Conservation (phyloP, 2,888 invertebrate genomes). For the Trilocha varians region DNA sequence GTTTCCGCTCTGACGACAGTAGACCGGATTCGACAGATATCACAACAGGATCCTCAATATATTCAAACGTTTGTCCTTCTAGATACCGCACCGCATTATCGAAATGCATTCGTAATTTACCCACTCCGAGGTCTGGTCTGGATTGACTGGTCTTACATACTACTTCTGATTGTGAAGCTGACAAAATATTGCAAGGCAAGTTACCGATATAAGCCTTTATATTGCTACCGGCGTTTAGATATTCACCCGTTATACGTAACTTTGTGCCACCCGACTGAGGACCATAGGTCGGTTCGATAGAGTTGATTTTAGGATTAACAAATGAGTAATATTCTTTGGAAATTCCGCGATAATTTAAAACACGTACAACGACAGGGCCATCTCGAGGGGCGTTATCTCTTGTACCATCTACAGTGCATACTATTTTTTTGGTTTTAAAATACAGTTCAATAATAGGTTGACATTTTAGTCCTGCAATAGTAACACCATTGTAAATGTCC, state of each 20-base stretch:
- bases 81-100: conserved; percentile 85
- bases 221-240: conserved; percentile 95
- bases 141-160: conserved; percentile 88
- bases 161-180: conserved; percentile 84
- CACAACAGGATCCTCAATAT: conserved; percentile 91
- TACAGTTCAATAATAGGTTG: conserved; percentile 91
- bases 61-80: conserved; percentile 87
- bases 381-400: conserved; percentile 83
- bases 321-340: conserved; percentile 89
- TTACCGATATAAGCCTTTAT: conserved; percentile 92
- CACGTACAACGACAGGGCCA: conserved; percentile 92
- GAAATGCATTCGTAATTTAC: conserved; percentile 88
- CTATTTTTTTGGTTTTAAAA: conserved; percentile 90
- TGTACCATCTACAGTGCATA: conserved; percentile 93
- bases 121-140: conserved; percentile 76
- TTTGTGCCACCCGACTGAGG: conserved; percentile 96
- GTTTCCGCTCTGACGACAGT: conserved; percentile 73
- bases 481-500: conserved; percentile 94
- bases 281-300: conserved; percentile 89
- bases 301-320: conserved; percentile 90
- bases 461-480: conserved; percentile 93
- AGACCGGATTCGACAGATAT: conserved; percentile 87
- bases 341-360: conserved; percentile 91
- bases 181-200: conserved; percentile 86
- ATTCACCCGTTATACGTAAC: conserved; percentile 90